Evolutionary conservation across 2,888 invertebrate species (phyloP).

Genomic region (Lottia scabra): DNA sequence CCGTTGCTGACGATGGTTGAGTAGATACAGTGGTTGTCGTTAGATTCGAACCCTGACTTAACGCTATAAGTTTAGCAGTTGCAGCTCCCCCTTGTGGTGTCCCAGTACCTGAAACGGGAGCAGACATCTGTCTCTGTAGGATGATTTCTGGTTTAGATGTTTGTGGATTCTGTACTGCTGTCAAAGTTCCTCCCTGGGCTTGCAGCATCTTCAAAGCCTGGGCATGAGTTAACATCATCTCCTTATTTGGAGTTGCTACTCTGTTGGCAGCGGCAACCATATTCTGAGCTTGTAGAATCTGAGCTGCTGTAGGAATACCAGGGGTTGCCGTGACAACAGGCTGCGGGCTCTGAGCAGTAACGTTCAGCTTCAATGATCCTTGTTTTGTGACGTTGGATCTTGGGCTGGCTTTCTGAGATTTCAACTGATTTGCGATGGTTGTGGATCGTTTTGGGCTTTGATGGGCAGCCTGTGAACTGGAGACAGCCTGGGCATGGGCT

Average conservation of each 20-base stretch:
- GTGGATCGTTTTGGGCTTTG: background rate
- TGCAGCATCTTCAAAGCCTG: background rate
- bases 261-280: background rate
- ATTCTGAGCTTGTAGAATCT: background rate
- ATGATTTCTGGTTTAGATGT: background rate
- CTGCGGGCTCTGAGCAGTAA: background rate
- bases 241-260: background rate
- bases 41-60: slow-evolving; percentile 11
- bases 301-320: background rate
- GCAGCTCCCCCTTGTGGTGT: slow-evolving; percentile 32
- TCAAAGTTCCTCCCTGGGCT: background rate
- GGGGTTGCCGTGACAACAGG: background rate
- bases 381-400: background rate
- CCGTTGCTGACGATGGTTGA: slow-evolving; percentile 8
- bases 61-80: slow-evolving; percentile 25
- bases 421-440: background rate
- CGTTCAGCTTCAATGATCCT: background rate
- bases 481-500: background rate
- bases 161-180: background rate
- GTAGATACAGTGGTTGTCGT: slow-evolving; percentile 4
- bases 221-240: background rate
- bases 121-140: slow-evolving; percentile 20
- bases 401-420: background rate
- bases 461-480: background rate
- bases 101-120: slow-evolving; percentile 32